Percentiles rank a stretch among this genome's conserved stretches.
phyloP scores from a whole-genome alignment of 2,113 vertebrate species.

The Clupea harengus region DNA sequence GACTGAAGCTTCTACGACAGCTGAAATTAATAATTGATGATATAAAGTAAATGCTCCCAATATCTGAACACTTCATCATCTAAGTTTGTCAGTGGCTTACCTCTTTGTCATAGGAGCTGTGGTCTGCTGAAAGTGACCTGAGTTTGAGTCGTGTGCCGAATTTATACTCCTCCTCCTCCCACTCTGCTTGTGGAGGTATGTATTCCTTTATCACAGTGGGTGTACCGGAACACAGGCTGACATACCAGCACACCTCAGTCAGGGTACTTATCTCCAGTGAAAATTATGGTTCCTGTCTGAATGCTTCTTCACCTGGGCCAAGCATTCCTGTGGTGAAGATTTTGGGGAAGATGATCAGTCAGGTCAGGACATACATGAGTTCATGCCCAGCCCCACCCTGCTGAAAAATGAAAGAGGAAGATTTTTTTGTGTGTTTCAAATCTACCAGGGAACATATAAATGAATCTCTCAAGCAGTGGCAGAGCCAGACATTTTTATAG shows the following conservation, averaged over 20 bases:
- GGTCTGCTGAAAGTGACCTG: too few relatives aligned
- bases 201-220: constrained; percentile 53
- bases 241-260: constrained; percentile 48
- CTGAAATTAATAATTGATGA: not conserved
- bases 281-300: not conserved
- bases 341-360: not conserved
- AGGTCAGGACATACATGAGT: not conserved
- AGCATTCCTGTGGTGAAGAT: not conserved
- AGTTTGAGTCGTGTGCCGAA: not conserved
- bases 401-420: not conserved
- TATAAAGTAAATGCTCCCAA: not conserved
- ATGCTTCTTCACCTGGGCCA: not conserved
- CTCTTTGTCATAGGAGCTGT: not conserved
- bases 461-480: not conserved
- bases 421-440: not conserved
- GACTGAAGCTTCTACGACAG: not conserved
- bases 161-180: not conserved
- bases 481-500: too few relatives aligned
- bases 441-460: not conserved
- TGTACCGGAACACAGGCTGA: constrained; percentile 56
- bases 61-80: not conserved
- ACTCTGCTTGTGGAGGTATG: constrained; percentile 36
- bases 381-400: not conserved
- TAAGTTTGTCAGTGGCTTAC: not conserved
- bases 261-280: constrained; percentile 61